Percentiles rank a stretch among this genome's conserved stretches.
phyloP scores from a whole-genome alignment of 35 echinoderm and acorn worm genomes.

The Strongylocentrotus purpuratus region DNA sequence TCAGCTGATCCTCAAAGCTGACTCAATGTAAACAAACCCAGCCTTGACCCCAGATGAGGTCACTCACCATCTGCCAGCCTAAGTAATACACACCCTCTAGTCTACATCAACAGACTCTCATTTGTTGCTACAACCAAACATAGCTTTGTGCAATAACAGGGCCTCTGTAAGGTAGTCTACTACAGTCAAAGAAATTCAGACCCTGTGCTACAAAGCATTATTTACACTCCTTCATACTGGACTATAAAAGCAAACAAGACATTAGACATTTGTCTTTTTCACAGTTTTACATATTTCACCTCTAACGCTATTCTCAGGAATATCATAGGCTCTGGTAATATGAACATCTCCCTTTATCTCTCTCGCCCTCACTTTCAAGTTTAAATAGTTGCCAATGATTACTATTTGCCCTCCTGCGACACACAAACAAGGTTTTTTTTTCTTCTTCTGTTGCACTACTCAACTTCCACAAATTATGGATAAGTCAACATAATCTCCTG shows the following conservation, averaged over 20 bases:
- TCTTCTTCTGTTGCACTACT: not conserved
- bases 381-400: not conserved
- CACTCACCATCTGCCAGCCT: not conserved
- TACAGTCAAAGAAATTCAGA: not conserved
- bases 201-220: not conserved
- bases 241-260: not conserved
- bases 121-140: not conserved
- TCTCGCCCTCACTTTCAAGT: not conserved
- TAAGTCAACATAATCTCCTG: slow-evolving; percentile 3
- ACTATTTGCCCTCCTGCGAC: slow-evolving; percentile 1
- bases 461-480: slow-evolving; percentile 2
- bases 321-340: no score
- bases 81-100: not conserved
- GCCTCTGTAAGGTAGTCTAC: no score
- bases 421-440: not conserved
- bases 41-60: slow-evolving; percentile 29
- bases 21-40: slow-evolving; percentile 41
- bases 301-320: not conserved
- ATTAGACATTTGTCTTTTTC: not conserved
- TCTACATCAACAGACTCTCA: not conserved
- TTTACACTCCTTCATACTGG: not conserved
- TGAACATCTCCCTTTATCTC: not conserved
- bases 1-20: not conserved
- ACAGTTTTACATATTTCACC: not conserved
- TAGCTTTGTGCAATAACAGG: not conserved